Conservation (phyloP, 2,113 vertebrate genomes). For the Oreocharis arfaki region DNA sequence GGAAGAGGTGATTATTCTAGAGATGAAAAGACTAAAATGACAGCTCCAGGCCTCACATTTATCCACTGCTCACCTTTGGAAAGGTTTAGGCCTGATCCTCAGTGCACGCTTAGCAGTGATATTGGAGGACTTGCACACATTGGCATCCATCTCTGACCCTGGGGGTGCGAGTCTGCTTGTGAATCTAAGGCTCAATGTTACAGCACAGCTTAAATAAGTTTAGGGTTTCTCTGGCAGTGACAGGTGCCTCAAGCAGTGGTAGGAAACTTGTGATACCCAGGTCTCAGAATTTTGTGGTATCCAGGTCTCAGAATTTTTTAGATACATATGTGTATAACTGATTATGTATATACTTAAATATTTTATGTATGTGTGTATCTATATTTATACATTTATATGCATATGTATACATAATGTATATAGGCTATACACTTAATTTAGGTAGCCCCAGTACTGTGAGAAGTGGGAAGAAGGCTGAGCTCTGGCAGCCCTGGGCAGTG, state of each 20-base stretch:
- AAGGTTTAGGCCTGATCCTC: not conserved
- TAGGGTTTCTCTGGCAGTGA: not conserved
- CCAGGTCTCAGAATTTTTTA: not conserved
- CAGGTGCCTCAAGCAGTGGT: not conserved
- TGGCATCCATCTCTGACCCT: fast-evolving
- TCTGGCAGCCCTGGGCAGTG: not conserved
- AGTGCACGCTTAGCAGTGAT: fast-evolving
- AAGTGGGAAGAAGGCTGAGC: not conserved
- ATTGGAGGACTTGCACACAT: not conserved
- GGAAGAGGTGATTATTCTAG: not conserved
- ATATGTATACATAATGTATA: not conserved
- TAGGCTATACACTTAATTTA: not conserved
- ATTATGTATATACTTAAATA: not conserved
- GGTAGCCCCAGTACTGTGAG: not conserved
- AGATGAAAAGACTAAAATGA: not conserved
- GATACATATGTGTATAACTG: fast-evolving
- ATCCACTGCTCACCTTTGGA: not conserved
- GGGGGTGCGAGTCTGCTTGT: not conserved
- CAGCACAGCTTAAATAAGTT: not conserved
- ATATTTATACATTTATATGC: not conserved
- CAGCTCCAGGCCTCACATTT: not conserved
- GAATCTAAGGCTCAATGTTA: not conserved
- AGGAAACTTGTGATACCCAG: not conserved
- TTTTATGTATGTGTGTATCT: not conserved
- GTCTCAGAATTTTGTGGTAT: not conserved